phyloP scores from a whole-genome alignment of 1,140 invertebrate genomes.

The Apis cerana region DNA sequence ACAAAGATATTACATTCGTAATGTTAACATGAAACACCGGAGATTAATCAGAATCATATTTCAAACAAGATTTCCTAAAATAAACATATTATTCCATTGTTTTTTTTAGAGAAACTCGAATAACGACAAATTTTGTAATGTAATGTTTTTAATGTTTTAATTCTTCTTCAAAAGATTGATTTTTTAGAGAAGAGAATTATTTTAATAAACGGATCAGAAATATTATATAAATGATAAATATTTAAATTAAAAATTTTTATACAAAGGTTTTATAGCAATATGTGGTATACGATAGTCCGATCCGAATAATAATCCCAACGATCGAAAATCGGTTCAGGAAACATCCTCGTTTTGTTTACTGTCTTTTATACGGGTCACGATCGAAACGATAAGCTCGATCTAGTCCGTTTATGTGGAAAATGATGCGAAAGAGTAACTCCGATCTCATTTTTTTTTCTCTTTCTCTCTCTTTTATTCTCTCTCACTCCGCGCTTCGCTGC shows the following conservation, averaged over 20 bases:
- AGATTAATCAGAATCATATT: slow-evolving; percentile 38
- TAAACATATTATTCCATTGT: slow-evolving; percentile 6
- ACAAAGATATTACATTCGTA: background rate
- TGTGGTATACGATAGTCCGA: background rate
- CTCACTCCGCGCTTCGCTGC: slow-evolving; percentile 7
- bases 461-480: background rate
- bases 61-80: slow-evolving; percentile 18
- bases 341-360: slow-evolving; percentile 27
- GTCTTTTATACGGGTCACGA: background rate
- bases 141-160: no score
- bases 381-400: slow-evolving; percentile 35
- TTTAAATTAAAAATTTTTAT: background rate
- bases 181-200: background rate
- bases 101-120: background rate
- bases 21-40: background rate
- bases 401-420: slow-evolving; percentile 21
- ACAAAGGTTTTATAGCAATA: background rate
- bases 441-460: background rate
- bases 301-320: background rate
- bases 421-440: slow-evolving; percentile 11
- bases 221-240: background rate
- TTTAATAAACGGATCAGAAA: background rate
- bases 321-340: slow-evolving; percentile 1
- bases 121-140: background rate
- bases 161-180: background rate